Conservation (phyloP, 2,888 invertebrate species). For the Hermaeophaga mercurialis region DNA sequence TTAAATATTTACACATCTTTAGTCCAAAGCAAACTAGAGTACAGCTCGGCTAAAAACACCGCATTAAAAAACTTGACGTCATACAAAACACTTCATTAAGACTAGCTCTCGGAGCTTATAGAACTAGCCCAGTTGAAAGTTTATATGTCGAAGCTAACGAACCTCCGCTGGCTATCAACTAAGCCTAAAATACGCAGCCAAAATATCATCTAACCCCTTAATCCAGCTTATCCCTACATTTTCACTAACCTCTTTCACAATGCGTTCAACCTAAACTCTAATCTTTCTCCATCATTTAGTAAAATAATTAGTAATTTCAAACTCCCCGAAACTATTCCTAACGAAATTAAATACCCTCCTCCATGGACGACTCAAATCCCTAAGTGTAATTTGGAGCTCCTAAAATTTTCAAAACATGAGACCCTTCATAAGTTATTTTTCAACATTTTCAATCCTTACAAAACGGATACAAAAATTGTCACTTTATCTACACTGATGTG, state of each 20-base stretch:
- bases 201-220: background rate
- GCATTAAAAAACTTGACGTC: slow-evolving; percentile 7
- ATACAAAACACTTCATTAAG: slow-evolving; percentile 8
- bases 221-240: background rate
- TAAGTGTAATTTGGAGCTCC: no score
- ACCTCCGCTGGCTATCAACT: background rate
- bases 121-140: slow-evolving; percentile 6
- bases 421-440: background rate
- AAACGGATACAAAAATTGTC: background rate
- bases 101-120: slow-evolving; percentile 5
- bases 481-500: background rate
- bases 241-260: background rate
- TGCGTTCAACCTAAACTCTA: background rate
- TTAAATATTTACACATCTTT: slow-evolving; percentile 1
- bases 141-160: slow-evolving; percentile 2
- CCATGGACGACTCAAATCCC: no score
- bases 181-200: background rate
- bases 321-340: background rate
- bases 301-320: no score
- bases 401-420: background rate
- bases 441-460: background rate
- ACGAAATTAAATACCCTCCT: background rate
- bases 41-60: slow-evolving; percentile 10
- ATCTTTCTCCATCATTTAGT: background rate
- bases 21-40: slow-evolving; percentile 8